Conservation (phyloP, 2,888 invertebrate species). For the Leptura quadrifasciata region DNA sequence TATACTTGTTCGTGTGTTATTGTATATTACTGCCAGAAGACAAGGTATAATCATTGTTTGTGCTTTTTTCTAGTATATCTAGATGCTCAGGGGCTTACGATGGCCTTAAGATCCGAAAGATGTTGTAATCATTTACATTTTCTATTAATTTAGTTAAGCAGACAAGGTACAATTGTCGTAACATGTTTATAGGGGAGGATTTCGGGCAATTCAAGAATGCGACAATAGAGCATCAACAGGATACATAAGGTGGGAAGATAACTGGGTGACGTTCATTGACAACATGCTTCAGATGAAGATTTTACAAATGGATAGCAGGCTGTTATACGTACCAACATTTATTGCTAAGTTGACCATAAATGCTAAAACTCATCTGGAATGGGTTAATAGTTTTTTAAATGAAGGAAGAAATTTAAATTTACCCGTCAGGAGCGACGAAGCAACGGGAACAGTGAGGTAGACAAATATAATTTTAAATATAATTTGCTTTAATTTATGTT, state of each 20-base stretch:
- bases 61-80: too few relatives aligned
- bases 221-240: conserved; percentile 54
- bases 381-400: conserved; percentile 37
- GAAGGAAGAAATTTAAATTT: conserved; percentile 55
- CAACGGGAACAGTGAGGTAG: conserved; percentile 64
- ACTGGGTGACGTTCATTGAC: conserved; percentile 93
- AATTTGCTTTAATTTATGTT: conserved; percentile 22
- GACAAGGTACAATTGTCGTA: too few relatives aligned
- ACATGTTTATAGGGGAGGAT: conserved; percentile 59
- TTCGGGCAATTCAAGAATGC: conserved; percentile 60
- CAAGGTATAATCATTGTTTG: too few relatives aligned
- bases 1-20: too few relatives aligned
- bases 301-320: conserved; percentile 80
- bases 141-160: too few relatives aligned
- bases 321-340: conserved; percentile 82
- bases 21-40: too few relatives aligned
- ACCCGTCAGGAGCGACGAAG: conserved; percentile 72
- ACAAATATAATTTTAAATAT: not conserved
- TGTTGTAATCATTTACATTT: too few relatives aligned
- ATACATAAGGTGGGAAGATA: conserved; percentile 69
- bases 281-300: conserved; percentile 88
- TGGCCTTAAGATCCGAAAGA: too few relatives aligned
- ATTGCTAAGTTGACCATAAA: conserved; percentile 75
- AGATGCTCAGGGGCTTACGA: too few relatives aligned
- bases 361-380: conserved; percentile 67